Evolutionary conservation across 2,797 vertebrate species (phyloP).

Genomic region (Anniella stebbinsi): DNA sequence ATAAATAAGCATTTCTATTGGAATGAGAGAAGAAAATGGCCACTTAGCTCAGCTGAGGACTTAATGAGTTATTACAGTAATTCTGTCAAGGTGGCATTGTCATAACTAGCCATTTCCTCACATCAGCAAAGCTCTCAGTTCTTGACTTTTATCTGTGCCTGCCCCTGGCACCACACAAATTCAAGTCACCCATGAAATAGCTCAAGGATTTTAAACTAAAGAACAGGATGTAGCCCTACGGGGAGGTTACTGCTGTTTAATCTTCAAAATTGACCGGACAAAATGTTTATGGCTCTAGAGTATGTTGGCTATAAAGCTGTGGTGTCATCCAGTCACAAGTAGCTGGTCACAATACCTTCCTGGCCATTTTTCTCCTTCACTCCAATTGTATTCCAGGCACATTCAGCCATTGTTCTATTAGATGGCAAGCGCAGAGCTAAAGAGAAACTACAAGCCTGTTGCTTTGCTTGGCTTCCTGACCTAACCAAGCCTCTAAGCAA

Average conservation of each 20-base stretch:
- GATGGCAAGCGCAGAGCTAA: not conserved
- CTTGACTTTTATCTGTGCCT: not conserved
- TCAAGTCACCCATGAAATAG: not conserved
- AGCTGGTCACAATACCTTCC: not conserved
- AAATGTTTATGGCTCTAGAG: not conserved
- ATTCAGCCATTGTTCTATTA: not conserved
- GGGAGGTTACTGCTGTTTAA: not conserved
- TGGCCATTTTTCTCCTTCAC: not conserved
- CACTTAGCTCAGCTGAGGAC: not conserved
- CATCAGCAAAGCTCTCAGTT: not conserved
- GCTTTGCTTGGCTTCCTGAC: not conserved
- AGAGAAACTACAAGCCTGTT: not conserved
- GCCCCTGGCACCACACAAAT: not conserved
- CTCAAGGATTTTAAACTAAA: not conserved
- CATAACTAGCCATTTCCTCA: not conserved
- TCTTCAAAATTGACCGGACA: not conserved
- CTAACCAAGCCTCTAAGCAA: not conserved
- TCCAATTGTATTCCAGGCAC: not conserved
- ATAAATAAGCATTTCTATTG: not conserved
- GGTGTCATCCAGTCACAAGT: not conserved
- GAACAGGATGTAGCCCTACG: not conserved
- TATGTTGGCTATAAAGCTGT: not conserved
- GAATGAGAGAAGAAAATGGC: not conserved
- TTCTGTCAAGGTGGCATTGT: not conserved
- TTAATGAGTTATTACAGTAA: not conserved